These are phyloP conservation scores for Onychostoma macrolepis DNA, from an alignment of 2,113 vertebrate genomes.

Conservation along the genomic window DNA sequence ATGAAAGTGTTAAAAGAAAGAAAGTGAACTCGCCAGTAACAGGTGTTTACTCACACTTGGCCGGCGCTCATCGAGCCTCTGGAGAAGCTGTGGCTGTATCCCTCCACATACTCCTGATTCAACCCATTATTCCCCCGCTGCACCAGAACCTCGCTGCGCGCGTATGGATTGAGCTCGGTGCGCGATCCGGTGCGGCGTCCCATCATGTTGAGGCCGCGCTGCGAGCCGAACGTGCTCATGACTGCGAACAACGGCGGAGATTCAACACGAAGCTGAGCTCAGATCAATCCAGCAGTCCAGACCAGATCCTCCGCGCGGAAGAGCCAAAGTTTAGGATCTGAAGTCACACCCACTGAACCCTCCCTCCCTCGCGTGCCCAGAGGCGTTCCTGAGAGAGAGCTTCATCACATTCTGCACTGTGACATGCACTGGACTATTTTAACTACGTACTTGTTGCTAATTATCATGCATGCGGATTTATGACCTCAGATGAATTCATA, in stretches of 20 bases:
- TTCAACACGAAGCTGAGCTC: background rate
- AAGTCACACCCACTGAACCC: background rate
- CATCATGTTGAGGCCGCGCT: conserved; percentile 56
- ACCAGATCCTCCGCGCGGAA: background rate
- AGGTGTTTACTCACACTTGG: conserved; percentile 44
- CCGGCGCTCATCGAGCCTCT: conserved; percentile 50
- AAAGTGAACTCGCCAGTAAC: background rate
- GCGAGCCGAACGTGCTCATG: conserved; percentile 69
- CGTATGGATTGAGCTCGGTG: conserved; percentile 61
- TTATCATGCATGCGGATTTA: background rate
- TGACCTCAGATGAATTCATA: background rate
- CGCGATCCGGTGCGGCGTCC: conserved; percentile 53
- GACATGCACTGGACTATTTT: background rate
- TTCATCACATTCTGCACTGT: background rate
- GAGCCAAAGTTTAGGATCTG: background rate
- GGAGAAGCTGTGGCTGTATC: conserved; percentile 50
- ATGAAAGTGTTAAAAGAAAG: background rate
- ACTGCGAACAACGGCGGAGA: background rate
- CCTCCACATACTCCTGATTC: conserved; percentile 59
- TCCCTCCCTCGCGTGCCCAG: background rate
- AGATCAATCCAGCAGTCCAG: background rate
- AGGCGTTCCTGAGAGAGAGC: background rate
- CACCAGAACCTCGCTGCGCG: conserved; percentile 61
- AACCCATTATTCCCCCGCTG: conserved; percentile 67
- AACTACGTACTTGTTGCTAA: background rate